Percentiles rank a stretch among this genome's conserved stretches.
These are phyloP conservation scores for Xiphorhynchus elegans DNA, from an alignment of 2,113 vertebrate species.

Conservation along the genomic window DNA sequence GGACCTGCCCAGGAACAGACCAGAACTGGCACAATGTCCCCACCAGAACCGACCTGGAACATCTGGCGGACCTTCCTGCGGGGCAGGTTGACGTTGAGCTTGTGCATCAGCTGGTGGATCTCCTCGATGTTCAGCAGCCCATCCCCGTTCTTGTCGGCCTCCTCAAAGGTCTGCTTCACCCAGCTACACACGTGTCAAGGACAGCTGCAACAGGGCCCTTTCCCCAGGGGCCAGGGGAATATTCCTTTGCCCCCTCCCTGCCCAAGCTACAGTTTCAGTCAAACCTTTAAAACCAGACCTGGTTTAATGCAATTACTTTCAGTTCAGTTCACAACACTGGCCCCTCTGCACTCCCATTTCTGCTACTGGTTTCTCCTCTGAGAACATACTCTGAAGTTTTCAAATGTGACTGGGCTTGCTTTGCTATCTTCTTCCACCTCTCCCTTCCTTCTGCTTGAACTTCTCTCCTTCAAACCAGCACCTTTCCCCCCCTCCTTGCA, in stretches of 20 bases:
- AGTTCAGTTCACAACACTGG: not conserved
- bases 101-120: slow-evolving; percentile 95
- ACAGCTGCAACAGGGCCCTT: not conserved
- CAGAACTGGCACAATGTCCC: rapidly evolving
- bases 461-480: not conserved
- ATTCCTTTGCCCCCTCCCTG: no score
- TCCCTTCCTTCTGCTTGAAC: not conserved
- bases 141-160: slow-evolving; percentile 96
- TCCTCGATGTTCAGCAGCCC: slow-evolving; percentile 95
- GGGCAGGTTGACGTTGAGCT: slow-evolving; percentile 96
- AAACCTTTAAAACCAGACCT: not conserved
- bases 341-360: not conserved
- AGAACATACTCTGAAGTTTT: rapidly evolving
- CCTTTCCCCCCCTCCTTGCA: not conserved
- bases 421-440: not conserved
- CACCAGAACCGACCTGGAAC: slow-evolving; percentile 88
- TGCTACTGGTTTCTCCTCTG: not conserved
- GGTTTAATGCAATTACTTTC: not conserved
- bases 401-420: not conserved
- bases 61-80: slow-evolving; percentile 96
- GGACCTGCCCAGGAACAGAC: not conserved
- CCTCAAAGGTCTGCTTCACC: slow-evolving; percentile 97
- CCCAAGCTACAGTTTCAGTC: not conserved
- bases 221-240: not conserved
- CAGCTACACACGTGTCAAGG: slow-evolving; percentile 85